A percentile compares a stretch with the other conserved stretches of the same genome.
Conservation (phyloP, 2,113 vertebrate species). For the Oncorhynchus mykiss region DNA sequence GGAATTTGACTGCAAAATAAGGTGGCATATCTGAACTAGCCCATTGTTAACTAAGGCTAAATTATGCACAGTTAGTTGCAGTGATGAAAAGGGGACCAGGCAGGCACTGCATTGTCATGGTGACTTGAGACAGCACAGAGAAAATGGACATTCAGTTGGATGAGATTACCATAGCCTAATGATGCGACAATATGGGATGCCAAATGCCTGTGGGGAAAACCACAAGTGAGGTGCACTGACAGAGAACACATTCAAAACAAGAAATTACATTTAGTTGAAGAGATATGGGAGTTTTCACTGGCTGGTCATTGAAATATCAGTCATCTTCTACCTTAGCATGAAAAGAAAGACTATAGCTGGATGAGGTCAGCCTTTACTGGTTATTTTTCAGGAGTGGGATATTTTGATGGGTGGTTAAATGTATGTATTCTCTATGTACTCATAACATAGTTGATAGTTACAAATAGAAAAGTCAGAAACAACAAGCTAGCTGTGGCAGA, state of each 20-base stretch:
- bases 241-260: background rate
- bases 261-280: background rate
- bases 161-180: background rate
- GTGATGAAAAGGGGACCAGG: background rate
- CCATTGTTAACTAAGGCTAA: background rate
- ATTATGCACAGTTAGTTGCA: background rate
- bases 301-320: background rate
- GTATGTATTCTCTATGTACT: background rate
- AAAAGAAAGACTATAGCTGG: too few relatives aligned
- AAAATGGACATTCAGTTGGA: background rate
- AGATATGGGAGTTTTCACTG: background rate
- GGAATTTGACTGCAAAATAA: background rate
- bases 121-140: constrained; percentile 1
- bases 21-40: background rate
- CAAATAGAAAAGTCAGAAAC: too few relatives aligned
- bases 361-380: too few relatives aligned
- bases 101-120: constrained; percentile 15
- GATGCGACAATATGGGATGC: background rate
- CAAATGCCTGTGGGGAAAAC: background rate
- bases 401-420: background rate
- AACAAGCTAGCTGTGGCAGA: background rate
- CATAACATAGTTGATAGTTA: background rate
- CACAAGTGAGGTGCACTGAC: background rate
- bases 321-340: background rate
- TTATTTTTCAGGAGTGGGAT: too few relatives aligned